Evolutionary conservation across 2,113 vertebrate species (phyloP).

Genomic region (Sander lucioperca): DNA sequence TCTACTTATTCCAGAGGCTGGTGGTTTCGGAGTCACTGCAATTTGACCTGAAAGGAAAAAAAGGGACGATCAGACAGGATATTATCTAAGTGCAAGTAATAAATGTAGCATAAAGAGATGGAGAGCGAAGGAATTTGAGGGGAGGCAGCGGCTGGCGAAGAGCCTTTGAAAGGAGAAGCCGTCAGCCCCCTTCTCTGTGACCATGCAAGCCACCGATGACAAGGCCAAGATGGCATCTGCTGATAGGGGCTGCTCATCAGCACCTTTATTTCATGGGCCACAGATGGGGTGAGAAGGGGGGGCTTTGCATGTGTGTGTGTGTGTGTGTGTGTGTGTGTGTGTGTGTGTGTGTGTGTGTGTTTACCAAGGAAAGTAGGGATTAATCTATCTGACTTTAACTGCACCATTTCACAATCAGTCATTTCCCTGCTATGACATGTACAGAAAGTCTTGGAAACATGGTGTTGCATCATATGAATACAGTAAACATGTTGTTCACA

Average conservation of each 20-base stretch:
- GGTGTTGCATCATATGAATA: not conserved
- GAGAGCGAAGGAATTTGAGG: slow-evolving; percentile 77
- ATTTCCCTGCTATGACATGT: not conserved
- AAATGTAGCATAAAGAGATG: slow-evolving; percentile 79
- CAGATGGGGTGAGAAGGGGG: slow-evolving; percentile 36
- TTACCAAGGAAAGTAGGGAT: not conserved
- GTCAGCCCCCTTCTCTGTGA: slow-evolving; percentile 69
- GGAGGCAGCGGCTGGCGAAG: slow-evolving; percentile 56
- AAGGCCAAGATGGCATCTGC: slow-evolving; percentile 82
- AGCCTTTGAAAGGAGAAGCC: slow-evolving; percentile 82
- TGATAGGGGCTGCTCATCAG: slow-evolving; percentile 84
- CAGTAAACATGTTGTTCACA: slow-evolving; percentile 1
- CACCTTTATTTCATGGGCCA: slow-evolving; percentile 75
- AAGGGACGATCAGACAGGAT: slow-evolving; percentile 72
- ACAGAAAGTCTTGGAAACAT: not conserved
- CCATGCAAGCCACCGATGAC: slow-evolving; percentile 80
- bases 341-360: not conserved
- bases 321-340: not conserved
- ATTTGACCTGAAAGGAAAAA: slow-evolving; percentile 64
- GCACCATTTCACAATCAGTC: slow-evolving; percentile 14
- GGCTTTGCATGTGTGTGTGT: not conserved
- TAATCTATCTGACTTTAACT: slow-evolving; percentile 7
- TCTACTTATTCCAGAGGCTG: slow-evolving; percentile 59
- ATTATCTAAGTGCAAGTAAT: slow-evolving; percentile 82
- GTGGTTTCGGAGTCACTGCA: slow-evolving; percentile 73